Conservation (phyloP, 2,888 invertebrate genomes). For the Petrophora chlorosata region DNA sequence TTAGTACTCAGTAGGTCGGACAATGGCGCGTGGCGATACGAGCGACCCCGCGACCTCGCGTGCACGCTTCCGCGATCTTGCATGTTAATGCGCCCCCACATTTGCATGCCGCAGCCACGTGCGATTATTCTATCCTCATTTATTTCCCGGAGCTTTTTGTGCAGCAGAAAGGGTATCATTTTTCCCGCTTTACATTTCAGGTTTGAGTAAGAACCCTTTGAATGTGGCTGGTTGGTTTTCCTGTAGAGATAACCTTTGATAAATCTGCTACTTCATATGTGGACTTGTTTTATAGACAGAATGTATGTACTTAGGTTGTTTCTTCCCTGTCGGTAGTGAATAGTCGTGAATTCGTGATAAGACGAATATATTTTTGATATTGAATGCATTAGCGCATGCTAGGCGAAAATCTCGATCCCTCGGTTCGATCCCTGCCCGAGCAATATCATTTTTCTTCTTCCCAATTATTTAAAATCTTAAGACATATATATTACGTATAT, state of each 20-base stretch:
- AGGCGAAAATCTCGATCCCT: too few relatives aligned
- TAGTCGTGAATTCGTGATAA: too few relatives aligned
- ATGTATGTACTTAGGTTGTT: too few relatives aligned
- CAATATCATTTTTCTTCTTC: too few relatives aligned
- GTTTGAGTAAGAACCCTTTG: background rate
- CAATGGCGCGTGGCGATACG: conserved; percentile 80
- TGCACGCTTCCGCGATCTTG: conserved; percentile 82
- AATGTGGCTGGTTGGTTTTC: background rate
- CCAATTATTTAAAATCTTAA: too few relatives aligned
- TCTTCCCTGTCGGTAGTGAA: too few relatives aligned
- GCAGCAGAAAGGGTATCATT: conserved; percentile 14
- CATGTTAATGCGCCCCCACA: conserved; percentile 75
- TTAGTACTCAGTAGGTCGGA: conserved; percentile 58
- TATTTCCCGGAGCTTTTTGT: conserved; percentile 44
- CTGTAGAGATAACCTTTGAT: background rate
- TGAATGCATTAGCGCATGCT: too few relatives aligned
- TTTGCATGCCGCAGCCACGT: conserved; percentile 75
- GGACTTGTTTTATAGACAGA: too few relatives aligned
- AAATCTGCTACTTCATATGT: too few relatives aligned
- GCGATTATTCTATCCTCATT: conserved; percentile 76
- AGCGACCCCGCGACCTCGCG: conserved; percentile 80
- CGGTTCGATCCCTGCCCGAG: too few relatives aligned
- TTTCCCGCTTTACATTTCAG: background rate
- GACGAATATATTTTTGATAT: too few relatives aligned
- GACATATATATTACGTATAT: too few relatives aligned